Percentiles rank a stretch among this genome's conserved stretches.
Evolutionary conservation across 2,797 vertebrate genomes (phyloP).

Genomic region (Lepilemur septentrionalis): DNA sequence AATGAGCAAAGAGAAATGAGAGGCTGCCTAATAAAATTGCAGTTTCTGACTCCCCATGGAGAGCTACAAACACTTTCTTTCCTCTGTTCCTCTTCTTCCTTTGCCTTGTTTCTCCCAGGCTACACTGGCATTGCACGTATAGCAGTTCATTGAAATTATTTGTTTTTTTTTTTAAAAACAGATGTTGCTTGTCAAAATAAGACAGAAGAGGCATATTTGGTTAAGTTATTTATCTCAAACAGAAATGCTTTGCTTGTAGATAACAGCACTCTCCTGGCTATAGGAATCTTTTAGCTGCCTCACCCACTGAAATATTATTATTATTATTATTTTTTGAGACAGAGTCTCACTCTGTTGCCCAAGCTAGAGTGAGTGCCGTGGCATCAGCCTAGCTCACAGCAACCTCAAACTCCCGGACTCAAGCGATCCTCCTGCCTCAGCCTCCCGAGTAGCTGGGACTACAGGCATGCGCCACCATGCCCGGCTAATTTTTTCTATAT

Average conservation of each 20-base stretch:
- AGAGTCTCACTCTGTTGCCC: too few relatives aligned
- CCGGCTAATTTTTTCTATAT: too few relatives aligned
- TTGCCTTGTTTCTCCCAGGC: not conserved
- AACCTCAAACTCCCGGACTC: too few relatives aligned
- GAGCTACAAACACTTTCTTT: not conserved
- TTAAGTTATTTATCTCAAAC: constrained; percentile 43
- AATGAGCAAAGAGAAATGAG: not conserved
- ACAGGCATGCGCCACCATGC: too few relatives aligned
- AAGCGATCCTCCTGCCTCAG: too few relatives aligned
- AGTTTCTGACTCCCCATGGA: not conserved
- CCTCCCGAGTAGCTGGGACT: too few relatives aligned
- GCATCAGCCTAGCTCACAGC: too few relatives aligned
- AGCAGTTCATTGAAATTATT: not conserved
- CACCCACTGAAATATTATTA: not conserved
- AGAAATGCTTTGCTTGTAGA: constrained; percentile 25
- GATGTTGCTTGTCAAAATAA: constrained; percentile 32
- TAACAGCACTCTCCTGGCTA: not conserved
- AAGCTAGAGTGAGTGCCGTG: too few relatives aligned
- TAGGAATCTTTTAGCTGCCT: not conserved
- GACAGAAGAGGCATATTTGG: not conserved
- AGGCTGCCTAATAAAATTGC: not conserved
- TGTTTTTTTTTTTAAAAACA: not conserved
- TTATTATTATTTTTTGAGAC: too few relatives aligned
- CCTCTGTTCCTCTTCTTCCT: not conserved
- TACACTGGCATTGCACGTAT: not conserved